phyloP scores from a whole-genome alignment of 2,888 invertebrate species.

The Alviniconcha strummeri region DNA sequence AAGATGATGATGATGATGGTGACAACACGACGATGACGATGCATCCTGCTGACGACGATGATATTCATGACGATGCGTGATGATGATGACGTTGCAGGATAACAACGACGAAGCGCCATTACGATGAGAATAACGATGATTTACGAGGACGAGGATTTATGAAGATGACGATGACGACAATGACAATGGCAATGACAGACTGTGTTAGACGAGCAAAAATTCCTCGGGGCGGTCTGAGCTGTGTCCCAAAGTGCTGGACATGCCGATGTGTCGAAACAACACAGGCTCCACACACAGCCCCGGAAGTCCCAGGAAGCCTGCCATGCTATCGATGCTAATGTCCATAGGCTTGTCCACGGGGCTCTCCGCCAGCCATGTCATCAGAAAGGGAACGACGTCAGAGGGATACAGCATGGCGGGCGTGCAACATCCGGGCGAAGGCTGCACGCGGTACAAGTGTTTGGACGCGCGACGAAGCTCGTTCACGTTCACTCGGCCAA shows the following conservation, averaged over 20 bases:
- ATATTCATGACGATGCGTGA: too few relatives aligned
- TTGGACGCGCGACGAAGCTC: conserved; percentile 60
- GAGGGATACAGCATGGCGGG: conserved; percentile 68
- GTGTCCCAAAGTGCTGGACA: conserved; percentile 45
- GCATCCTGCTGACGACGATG: too few relatives aligned
- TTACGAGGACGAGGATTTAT: too few relatives aligned
- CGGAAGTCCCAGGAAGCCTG: conserved; percentile 40
- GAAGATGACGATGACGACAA: too few relatives aligned
- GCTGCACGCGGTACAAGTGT: conserved; percentile 54
- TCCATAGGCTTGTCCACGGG: conserved; percentile 57
- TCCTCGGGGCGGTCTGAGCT: too few relatives aligned
- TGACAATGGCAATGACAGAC: too few relatives aligned
- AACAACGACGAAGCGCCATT: too few relatives aligned
- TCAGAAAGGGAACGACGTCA: conserved; percentile 46
- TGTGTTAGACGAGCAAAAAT: too few relatives aligned
- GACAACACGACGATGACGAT: too few relatives aligned
- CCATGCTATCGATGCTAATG: conserved; percentile 58
- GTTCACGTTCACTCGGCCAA: conserved; percentile 64
- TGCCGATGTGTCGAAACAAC: conserved; percentile 65
- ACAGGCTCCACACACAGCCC: conserved; percentile 66
- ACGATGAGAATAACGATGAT: too few relatives aligned
- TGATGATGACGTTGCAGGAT: too few relatives aligned
- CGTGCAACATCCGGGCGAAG: conserved; percentile 69
- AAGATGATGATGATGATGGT: too few relatives aligned
- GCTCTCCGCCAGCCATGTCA: conserved; percentile 49